Conservation (phyloP, 2,797 vertebrate species). For the Mormyrus hasselquistii region DNA sequence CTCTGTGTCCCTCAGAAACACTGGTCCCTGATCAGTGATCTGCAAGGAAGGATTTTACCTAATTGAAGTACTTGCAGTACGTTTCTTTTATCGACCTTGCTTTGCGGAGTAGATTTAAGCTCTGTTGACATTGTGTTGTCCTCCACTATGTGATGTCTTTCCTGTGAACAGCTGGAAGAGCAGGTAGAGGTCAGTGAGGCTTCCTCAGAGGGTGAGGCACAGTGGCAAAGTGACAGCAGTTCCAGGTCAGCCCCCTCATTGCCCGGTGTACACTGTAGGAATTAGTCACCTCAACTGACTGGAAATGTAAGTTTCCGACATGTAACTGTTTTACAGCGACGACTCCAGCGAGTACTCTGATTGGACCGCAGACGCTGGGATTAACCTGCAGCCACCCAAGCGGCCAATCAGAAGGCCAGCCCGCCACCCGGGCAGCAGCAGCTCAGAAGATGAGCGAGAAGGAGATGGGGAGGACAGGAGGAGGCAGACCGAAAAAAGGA, state of each 20-base stretch:
- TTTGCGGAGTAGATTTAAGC: background rate
- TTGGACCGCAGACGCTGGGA: conserved; percentile 96
- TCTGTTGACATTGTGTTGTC: background rate
- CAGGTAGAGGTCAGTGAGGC: conserved; percentile 71
- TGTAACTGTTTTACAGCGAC: conserved; percentile 59
- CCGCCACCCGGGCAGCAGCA: conserved; percentile 75
- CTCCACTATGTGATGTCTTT: conserved; percentile 10
- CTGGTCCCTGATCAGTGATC: conserved; percentile 10
- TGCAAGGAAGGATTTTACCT: conserved; percentile 1
- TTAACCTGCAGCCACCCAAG: conserved; percentile 96
- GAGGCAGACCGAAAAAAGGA: conserved; percentile 58
- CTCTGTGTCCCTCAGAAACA: conserved; percentile 1
- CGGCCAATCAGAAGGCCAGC: conserved; percentile 75
- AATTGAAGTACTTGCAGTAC: conserved; percentile 3
- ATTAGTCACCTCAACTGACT: background rate
- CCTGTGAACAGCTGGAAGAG: conserved; percentile 59
- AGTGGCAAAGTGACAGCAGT: conserved; percentile 91
- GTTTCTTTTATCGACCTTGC: conserved; percentile 9
- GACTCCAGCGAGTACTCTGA: conserved; percentile 97
- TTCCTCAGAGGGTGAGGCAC: conserved; percentile 75
- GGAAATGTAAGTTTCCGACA: background rate
- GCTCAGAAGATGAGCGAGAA: conserved; percentile 77
- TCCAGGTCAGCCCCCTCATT: conserved; percentile 69
- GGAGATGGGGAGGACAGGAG: conserved; percentile 50
- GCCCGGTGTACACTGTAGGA: background rate